Base-by-base conservation (phyloP, 2,888 invertebrate genomes). In the Epicampocera succincta region DNA sequence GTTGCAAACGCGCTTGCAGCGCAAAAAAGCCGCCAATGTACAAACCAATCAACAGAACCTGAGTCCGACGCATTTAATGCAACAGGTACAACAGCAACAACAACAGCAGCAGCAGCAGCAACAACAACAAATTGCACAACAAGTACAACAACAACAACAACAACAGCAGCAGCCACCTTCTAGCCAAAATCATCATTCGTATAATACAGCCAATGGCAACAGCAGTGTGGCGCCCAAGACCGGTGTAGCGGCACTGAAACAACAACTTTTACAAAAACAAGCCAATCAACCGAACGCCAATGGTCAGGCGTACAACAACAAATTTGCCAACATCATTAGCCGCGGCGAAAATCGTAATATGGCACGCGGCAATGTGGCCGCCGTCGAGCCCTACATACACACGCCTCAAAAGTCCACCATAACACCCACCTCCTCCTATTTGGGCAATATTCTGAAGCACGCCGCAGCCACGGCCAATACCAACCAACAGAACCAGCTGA, bases 371-470 rank as follows among this genome's bases (percentile, higher is more conserved):
- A 96, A 97, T 91, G 94, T 97, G 80, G 96, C 96, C 17, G 96
- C 96, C 56, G 95, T 97, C 44, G 96, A 96, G 89, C 96, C 96
- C 3, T 97, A 96, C 90, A 96, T 96, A 87, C 96, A 96, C 87
- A 95, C 96, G 87, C 96, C 96, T 69, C 93, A 94, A 60, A 91
- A 91, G 84, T 88, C 90, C 83, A 92, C 93, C 44, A 93, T 92
- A 83, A 90, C 90, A 8, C 85, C 87, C 58, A 89, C 90, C 13
- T 86, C 90, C 9, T 87, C 85, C 52, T 92, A 92, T 84, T 90
- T 90, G 74, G 89, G 87, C n/a, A 88, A 87, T 65, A 85, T 90
- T 75, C 74, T 87, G 54, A 90, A 90, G 63, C 90, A 90, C 84
- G 88, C 90, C 1, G 88, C 87, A 1, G 90, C 90, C 21, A 91